phyloP scores from a whole-genome alignment of 2,113 vertebrate genomes.

The Psettodes erumei region DNA sequence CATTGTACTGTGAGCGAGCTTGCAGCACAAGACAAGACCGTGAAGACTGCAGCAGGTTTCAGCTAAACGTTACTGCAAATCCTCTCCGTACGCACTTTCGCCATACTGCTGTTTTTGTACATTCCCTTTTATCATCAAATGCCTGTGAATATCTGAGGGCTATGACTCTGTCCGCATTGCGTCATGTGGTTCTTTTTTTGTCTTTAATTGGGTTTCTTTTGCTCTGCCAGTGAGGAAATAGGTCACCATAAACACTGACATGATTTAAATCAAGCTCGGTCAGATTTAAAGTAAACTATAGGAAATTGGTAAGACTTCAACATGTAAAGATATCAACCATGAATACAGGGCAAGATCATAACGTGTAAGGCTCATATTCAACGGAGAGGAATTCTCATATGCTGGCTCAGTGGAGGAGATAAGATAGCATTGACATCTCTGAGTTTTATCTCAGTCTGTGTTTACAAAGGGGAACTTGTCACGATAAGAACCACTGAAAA shows the following conservation, averaged over 20 bases:
- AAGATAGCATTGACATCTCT: constrained; percentile 29
- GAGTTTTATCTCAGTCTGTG: constrained; percentile 43
- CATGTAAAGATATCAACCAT: background rate
- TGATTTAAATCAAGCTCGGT: constrained; percentile 44
- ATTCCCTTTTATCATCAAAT: constrained; percentile 80
- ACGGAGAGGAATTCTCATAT: constrained; percentile 39
- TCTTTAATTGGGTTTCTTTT: constrained; percentile 57
- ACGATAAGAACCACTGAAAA: constrained; percentile 38
- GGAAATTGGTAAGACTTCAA: constrained; percentile 27
- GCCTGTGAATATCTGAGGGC: constrained; percentile 74
- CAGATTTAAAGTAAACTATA: constrained; percentile 11
- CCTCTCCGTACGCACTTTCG: constrained; percentile 33
- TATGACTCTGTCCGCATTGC: constrained; percentile 76
- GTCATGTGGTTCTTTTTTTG: constrained; percentile 70
- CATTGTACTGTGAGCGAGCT: constrained; percentile 52
- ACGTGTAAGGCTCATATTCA: constrained; percentile 16
- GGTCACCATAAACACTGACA: constrained; percentile 71
- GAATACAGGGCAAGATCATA: background rate
- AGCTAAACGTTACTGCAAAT: constrained; percentile 32
- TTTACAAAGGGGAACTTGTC: constrained; percentile 32
- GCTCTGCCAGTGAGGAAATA: constrained; percentile 70
- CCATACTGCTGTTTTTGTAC: constrained; percentile 48
- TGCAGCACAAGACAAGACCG: constrained; percentile 26
- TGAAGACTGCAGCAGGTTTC: constrained; percentile 32
- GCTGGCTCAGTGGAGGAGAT: constrained; percentile 35